Base-by-base conservation (phyloP, 2,888 invertebrate genomes). In the Hedya salicella region DNA sequence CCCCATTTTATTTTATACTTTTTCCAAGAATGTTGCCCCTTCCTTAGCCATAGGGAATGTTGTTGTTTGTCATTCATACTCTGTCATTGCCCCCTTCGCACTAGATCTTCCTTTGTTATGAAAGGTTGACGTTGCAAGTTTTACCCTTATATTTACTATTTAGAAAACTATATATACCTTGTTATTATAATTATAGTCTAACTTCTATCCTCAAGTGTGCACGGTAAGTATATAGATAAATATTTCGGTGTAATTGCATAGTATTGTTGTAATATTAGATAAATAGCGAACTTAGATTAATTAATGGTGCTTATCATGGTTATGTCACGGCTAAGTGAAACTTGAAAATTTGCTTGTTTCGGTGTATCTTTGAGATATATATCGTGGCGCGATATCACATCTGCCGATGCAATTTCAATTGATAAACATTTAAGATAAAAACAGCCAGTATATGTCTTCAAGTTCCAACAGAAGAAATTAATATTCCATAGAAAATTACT, bases 11-110 rank as follows among this genome's bases (percentile, higher is more conserved):
- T 81, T 79, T 79, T 81, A 71, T 64, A 75, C 75, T 79, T 85
- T 80, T 74, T 81, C 80, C 88, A 78, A 80, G 95, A 95, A 95
- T 95, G 95, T 95, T 93, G 93, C 91, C 78, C 71, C 71, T 78
- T 84, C 83, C 72, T 79, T 90, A 88, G 93, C 87, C 79, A 69
- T 89, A 89, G 89, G 91, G 91, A 92, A 91, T 91, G 91, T 83
- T 83, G 81, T 81, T 80, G 78, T 77, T 69, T 72, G 80, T 85
- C 85, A 85, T 88, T 79, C 85, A 86, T 88, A 82, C 71, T 84
- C 81, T 82, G 74, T 88, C 86, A 87, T 89, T 88, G 90, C 86
- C 81, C n/a, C 78, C 79, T 81, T 81, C 76, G 88, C 90, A 91
- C 88, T 88, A 82, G 75, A 68, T 86, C 81, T 84, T 82, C 84